Conservation (phyloP, 1,140 invertebrate species). For the Orius insidiosus region DNA sequence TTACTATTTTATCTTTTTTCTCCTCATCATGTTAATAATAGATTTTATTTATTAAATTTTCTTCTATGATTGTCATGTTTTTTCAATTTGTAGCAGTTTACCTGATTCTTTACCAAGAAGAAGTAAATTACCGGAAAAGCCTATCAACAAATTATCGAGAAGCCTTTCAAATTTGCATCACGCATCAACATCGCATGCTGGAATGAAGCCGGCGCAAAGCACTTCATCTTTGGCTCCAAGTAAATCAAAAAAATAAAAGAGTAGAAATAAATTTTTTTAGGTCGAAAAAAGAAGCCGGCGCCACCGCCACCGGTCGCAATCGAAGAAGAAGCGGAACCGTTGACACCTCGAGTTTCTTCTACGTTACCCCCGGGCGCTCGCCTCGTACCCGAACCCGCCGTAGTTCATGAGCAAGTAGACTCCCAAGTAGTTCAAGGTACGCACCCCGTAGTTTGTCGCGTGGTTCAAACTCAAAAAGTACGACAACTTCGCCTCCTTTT, state of each 20-base stretch:
- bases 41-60: conserved; percentile 5
- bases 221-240: conserved; percentile 11
- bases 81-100: conserved; percentile 13
- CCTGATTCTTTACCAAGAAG: conserved; percentile 20
- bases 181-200: conserved; percentile 14
- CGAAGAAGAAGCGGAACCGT: conserved; percentile 15
- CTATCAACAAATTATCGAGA: conserved; percentile 18
- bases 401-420: background rate
- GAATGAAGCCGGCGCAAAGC: conserved; percentile 12
- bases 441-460: background rate
- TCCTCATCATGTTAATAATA: background rate
- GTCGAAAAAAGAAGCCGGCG: conserved; percentile 22
- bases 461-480: background rate
- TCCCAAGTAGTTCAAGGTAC: conserved; percentile 2
- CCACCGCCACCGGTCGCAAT: conserved; percentile 19
- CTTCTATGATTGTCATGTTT: background rate
- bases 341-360: conserved; percentile 4
- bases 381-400: conserved; percentile 1
- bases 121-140: conserved; percentile 18
- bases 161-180: conserved; percentile 21
- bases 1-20: too few relatives aligned
- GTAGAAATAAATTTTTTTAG: conserved; percentile 11
- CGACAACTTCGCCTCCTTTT: too few relatives aligned
- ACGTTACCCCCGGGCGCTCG: conserved; percentile 13
- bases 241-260: background rate